These are phyloP conservation scores for Ashinkailepas kermadecensis DNA, from an alignment of 2,888 invertebrate genomes.

Conservation along the genomic window DNA sequence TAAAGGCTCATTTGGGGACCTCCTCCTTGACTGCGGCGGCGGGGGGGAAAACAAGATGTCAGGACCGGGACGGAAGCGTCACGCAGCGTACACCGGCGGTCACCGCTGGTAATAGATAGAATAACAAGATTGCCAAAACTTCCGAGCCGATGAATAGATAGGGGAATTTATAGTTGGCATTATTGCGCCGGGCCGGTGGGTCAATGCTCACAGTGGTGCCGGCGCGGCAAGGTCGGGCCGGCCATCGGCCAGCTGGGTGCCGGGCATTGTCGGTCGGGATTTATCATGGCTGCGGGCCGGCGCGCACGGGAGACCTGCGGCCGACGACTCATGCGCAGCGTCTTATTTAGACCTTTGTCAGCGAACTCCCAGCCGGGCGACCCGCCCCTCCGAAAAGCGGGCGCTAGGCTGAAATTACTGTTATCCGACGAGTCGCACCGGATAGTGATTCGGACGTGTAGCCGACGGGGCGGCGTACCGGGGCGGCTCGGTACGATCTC, in stretches of 20 bases:
- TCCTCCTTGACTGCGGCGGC: neutral
- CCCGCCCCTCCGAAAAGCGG: neutral
- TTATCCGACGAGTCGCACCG: neutral
- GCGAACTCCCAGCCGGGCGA: neutral
- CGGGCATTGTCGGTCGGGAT: neutral
- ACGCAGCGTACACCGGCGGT: neutral
- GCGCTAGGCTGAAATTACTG: neutral
- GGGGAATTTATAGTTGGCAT: constrained; percentile 5
- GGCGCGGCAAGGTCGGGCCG: neutral
- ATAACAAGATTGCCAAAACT: constrained; percentile 20
- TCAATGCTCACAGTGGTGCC: neutral
- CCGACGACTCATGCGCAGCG: neutral
- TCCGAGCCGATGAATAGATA: constrained; percentile 13
- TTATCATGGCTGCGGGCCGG: neutral
- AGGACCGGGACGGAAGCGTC: neutral
- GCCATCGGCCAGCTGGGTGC: too few species aligned
- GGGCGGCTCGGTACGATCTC: too few species aligned
- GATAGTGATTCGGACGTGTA: neutral
- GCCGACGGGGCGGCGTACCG: too few species aligned
- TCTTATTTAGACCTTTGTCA: constrained; percentile 7
- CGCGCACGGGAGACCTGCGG: neutral
- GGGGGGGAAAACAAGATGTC: constrained; percentile 12
- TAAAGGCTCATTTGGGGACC: constrained; percentile 19
- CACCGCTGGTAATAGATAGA: constrained; percentile 10
- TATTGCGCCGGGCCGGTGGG: neutral